Conservation (phyloP, 30 jellyfish, hydroid and myxozoan genomes). For the Phacellophora camtschatica region DNA sequence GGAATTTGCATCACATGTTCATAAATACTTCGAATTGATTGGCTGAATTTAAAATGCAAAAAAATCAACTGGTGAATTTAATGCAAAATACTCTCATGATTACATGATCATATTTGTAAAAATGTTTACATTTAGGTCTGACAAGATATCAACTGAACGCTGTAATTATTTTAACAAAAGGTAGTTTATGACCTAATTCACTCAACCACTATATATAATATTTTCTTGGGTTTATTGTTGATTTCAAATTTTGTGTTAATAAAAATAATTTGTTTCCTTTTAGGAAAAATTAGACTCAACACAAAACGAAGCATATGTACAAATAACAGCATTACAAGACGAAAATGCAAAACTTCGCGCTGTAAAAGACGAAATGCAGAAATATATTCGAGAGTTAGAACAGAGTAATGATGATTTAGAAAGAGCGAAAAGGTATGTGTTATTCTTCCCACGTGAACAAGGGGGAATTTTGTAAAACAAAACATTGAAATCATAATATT, state of each 20-base stretch:
- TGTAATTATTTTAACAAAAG: too few relatives aligned
- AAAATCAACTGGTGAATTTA: too few relatives aligned
- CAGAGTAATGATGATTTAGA: constrained; percentile 96
- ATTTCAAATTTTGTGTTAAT: not conserved
- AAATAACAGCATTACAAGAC: constrained; percentile 89
- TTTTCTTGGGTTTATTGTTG: too few relatives aligned
- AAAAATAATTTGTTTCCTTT: not conserved
- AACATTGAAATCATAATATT: not conserved
- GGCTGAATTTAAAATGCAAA: too few relatives aligned
- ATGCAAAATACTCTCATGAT: too few relatives aligned
- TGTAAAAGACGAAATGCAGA: constrained; percentile 89
- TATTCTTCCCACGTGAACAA: not conserved
- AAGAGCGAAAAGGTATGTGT: constrained; percentile 87
- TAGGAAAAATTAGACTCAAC: constrained; percentile 91
- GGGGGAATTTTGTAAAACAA: not conserved
- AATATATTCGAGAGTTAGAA: constrained; percentile 93
- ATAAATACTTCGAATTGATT: too few relatives aligned
- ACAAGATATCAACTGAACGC: too few relatives aligned
- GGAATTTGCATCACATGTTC: too few relatives aligned
- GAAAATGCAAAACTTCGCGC: constrained; percentile 86
- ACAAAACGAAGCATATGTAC: constrained; percentile 86
- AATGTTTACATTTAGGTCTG: too few relatives aligned
- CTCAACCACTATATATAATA: too few relatives aligned
- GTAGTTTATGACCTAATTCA: too few relatives aligned
- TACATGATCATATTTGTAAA: too few relatives aligned